These are phyloP conservation scores for Clarias pachynema DNA, from an alignment of 2,797 vertebrate genomes.

Conservation along the genomic window DNA sequence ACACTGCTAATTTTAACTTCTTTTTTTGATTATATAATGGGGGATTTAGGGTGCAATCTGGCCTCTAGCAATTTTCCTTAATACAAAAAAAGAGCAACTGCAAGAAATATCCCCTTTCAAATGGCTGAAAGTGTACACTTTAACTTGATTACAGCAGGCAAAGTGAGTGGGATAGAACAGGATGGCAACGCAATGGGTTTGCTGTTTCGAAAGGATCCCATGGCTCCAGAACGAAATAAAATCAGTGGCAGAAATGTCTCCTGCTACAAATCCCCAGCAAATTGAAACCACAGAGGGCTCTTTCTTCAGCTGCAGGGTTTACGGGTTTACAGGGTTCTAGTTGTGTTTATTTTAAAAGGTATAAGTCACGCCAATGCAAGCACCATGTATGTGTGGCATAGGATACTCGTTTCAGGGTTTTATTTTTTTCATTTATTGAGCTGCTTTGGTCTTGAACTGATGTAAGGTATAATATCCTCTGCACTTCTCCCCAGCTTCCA, in stretches of 20 bases:
- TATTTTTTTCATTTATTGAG: conserved; percentile 40
- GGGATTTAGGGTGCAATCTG: not conserved
- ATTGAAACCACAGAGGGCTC: conserved; percentile 38
- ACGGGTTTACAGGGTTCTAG: conserved; percentile 16
- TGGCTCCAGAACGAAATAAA: conserved; percentile 47
- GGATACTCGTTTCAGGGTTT: not conserved
- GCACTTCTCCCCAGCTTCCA: conserved; percentile 65
- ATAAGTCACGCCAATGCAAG: conserved; percentile 10
- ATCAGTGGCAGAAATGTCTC: conserved; percentile 38
- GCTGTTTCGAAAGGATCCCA: conserved; percentile 29
- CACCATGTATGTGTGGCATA: conserved; percentile 21
- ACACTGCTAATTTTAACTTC: not conserved
- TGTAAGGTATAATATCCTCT: conserved; percentile 56
- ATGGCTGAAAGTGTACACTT: conserved; percentile 45
- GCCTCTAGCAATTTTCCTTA: not conserved
- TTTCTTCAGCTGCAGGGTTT: conserved; percentile 28
- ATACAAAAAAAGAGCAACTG: conserved; percentile 40
- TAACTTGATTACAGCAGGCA: conserved; percentile 52
- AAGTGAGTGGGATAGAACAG: conserved; percentile 43
- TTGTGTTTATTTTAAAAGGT: conserved; percentile 29
- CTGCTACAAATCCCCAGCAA: conserved; percentile 37
- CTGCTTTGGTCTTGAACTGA: conserved; percentile 59
- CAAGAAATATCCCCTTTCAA: conserved; percentile 46
- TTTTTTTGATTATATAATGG: not conserved
- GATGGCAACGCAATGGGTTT: conserved; percentile 31